Base-by-base conservation (phyloP, 2,888 invertebrate genomes). In the Trachelus tabidus region DNA sequence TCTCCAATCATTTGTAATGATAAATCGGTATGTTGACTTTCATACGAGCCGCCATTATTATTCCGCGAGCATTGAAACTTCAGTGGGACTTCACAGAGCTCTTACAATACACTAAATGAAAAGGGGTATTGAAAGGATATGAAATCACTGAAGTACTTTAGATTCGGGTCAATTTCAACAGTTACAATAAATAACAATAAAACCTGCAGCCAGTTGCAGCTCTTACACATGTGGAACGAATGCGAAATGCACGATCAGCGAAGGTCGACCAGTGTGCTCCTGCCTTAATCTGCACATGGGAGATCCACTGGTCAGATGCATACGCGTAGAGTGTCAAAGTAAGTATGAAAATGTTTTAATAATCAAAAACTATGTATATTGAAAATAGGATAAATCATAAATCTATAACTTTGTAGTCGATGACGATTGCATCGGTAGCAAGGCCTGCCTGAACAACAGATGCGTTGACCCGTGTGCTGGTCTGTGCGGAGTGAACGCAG, bases 391-490 rank as follows among this genome's bases (percentile, higher is more conserved):
- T 4, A 40, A 15, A 40, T 40, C 15, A 40, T 15, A 40, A 40
- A 40, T 6, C 40, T 34, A 76, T 76, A 56, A 31, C 80, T 85
- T 87, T 40, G 12, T 92, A 94, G 96, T 96, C 77, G 95, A 96
- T 90, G 93, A 94, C 79, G 97, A 97, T 88, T 97, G 97, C 88
- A 94, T 95, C 31, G 93, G 93, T 35, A 94, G 95, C 88, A 94
- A 94, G 85, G 94, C 95, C 34, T 97, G 97, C 89, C 94, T 94
- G 79, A 95, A 96, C 90, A 96, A 96, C 87, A 94, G 94, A 79
- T 97, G 97, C 89, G 93, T 96, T 76, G 96, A 96, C 91, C 96
- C 96, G 4, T 97, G 97, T 87, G 93, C 94, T 12, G 95, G 95
- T 31, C 93, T 94, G 34, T 97, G 97, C 85, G 97, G 97, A 23